Evolutionary conservation across 2,113 vertebrate species (phyloP).

Genomic region (Pholis gunnellus): DNA sequence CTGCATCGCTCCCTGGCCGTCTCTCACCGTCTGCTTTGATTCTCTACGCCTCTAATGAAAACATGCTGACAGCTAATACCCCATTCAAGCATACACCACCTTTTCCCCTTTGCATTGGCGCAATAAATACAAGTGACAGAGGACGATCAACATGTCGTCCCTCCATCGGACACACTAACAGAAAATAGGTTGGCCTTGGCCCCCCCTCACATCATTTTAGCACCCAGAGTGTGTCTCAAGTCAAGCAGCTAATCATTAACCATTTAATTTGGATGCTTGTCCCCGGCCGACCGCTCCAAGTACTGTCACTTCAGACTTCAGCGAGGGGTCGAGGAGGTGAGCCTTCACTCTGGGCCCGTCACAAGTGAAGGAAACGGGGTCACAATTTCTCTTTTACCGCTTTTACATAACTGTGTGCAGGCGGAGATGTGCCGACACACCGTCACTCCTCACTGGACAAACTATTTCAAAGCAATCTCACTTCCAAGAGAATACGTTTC

Average conservation of each 20-base stretch:
- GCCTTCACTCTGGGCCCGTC: slow-evolving; percentile 14
- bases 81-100: slow-evolving; percentile 63
- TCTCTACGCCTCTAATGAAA: slow-evolving; percentile 76
- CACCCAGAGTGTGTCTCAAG: slow-evolving; percentile 34
- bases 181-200: slow-evolving; percentile 55
- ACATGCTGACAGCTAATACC: slow-evolving; percentile 76
- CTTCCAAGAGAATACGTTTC: not conserved
- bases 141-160: slow-evolving; percentile 54
- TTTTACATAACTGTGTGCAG: not conserved
- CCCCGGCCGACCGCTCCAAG: slow-evolving; percentile 52
- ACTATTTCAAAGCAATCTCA: not conserved
- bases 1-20: slow-evolving; percentile 53
- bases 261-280: slow-evolving; percentile 67
- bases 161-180: slow-evolving; percentile 38
- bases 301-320: slow-evolving; percentile 43
- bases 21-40: slow-evolving; percentile 74
- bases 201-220: slow-evolving; percentile 55
- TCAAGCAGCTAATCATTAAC: slow-evolving; percentile 74
- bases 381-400: not conserved
- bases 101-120: slow-evolving; percentile 58
- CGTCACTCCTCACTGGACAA: not conserved
- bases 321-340: slow-evolving; percentile 48
- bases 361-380: slow-evolving; percentile 16
- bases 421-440: not conserved
- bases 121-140: slow-evolving; percentile 69